Evolutionary conservation across 2,113 vertebrate species (phyloP).

Genomic region (Pluvialis apricaria): DNA sequence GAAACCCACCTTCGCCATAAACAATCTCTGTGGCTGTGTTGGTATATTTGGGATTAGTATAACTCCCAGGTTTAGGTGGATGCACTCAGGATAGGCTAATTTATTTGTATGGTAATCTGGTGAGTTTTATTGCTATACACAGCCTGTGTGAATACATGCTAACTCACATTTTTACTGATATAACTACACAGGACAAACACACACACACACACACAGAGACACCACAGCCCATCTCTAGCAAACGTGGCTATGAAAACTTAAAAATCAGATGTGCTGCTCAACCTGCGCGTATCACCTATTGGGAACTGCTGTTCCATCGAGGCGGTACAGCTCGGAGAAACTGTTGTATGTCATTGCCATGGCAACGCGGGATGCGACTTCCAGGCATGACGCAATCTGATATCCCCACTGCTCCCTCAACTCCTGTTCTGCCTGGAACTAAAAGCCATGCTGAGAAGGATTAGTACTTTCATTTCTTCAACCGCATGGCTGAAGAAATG

Average conservation of each 20-base stretch:
- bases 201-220: background rate
- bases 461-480: conserved; percentile 61
- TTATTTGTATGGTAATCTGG: background rate
- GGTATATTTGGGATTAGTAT: background rate
- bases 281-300: background rate
- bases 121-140: background rate
- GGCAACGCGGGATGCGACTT: background rate
- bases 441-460: conserved; percentile 53
- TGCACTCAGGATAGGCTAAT: background rate
- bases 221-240: background rate
- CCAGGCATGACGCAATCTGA: background rate
- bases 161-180: background rate
- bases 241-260: background rate
- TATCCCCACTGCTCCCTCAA: background rate
- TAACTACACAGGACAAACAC: background rate
- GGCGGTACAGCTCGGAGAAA: background rate
- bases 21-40: background rate
- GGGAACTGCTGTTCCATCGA: background rate
- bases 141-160: background rate
- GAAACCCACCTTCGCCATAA: background rate
- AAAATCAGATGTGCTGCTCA: background rate
- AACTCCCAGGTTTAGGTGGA: background rate
- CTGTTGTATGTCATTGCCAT: conserved; percentile 6
- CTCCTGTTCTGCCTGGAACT: conserved; percentile 46
- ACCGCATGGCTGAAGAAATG: conserved; percentile 25